Evolutionary conservation across 2,113 vertebrate species (phyloP).

Genomic region (Carollia perspicillata): DNA sequence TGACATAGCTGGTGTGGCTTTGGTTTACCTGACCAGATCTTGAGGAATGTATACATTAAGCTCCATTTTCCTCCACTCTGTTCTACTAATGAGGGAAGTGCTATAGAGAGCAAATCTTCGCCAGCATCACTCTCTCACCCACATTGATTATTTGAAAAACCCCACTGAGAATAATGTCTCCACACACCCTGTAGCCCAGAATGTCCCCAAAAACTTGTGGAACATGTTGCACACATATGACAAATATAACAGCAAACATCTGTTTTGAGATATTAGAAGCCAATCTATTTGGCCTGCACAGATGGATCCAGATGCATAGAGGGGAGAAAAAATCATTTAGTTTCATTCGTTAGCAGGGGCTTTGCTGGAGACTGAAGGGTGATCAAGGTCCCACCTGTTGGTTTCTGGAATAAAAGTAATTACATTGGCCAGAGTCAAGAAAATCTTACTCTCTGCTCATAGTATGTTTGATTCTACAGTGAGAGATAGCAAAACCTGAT

Average conservation of each 20-base stretch:
- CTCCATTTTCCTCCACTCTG: neutral
- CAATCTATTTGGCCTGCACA: constrained; percentile 30
- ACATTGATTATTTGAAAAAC: constrained; percentile 20
- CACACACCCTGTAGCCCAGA: neutral
- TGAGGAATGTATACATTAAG: neutral
- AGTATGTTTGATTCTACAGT: neutral
- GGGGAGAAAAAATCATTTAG: constrained; percentile 32
- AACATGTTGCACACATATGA: constrained; percentile 30
- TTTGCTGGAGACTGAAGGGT: neutral
- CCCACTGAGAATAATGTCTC: neutral
- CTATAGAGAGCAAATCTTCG: neutral
- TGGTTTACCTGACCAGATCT: neutral
- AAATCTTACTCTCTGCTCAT: constrained; percentile 50
- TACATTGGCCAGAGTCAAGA: constrained; percentile 6
- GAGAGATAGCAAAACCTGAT: neutral
- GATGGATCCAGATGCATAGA: constrained; percentile 21
- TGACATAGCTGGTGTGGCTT: neutral
- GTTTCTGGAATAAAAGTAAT: constrained; percentile 59
- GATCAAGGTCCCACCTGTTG: neutral
- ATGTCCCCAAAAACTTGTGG: neutral
- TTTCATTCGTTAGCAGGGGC: constrained; percentile 59
- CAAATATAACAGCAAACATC: constrained; percentile 54
- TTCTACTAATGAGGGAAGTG: neutral
- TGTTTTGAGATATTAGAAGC: constrained; percentile 46
- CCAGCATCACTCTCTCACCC: neutral